Evolutionary conservation across 23 tunicate genomes (phyloP).

Genomic region (Clavelina lepadiformis): DNA sequence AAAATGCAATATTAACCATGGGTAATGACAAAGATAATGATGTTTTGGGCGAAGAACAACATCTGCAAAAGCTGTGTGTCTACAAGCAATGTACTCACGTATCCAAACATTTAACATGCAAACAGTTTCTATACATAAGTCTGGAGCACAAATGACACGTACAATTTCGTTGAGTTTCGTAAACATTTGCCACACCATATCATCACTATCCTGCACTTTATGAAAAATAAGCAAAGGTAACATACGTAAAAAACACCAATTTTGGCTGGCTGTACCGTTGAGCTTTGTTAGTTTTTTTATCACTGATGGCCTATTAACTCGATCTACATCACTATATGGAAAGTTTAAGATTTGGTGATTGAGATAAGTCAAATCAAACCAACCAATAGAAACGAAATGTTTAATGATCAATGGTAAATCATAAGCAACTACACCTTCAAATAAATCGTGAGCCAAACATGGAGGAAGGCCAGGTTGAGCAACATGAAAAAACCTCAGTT

Average conservation of each 20-base stretch:
- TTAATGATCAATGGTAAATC: constrained; percentile 6
- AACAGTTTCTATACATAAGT: not conserved
- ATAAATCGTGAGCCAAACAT: constrained; percentile 24
- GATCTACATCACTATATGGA: constrained; percentile 20
- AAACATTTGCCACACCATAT: not conserved
- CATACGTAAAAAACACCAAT: constrained; percentile 9
- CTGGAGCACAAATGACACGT: constrained; percentile 16
- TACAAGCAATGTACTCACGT: constrained; percentile 6
- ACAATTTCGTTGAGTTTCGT: constrained; percentile 3
- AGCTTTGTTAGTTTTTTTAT: constrained; percentile 8
- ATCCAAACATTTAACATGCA: constrained; percentile 1
- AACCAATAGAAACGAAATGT: not conserved
- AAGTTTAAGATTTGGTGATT: constrained; percentile 13
- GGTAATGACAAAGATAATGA: constrained; percentile 12
- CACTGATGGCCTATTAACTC: constrained; percentile 4
- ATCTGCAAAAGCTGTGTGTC: constrained; percentile 3
- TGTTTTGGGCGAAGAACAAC: constrained; percentile 19
- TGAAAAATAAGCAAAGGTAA: not conserved
- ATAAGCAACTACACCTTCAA: constrained; percentile 29
- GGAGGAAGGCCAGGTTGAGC: constrained; percentile 26
- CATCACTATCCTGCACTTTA: constrained; percentile 7
- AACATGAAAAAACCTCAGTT: constrained; percentile 14
- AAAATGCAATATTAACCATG: constrained; percentile 1
- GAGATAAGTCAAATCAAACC: constrained; percentile 12
- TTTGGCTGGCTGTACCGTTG: constrained; percentile 3